Base-by-base conservation (phyloP, 1,140 invertebrate species). In the Stegodyphus mimosarum region DNA sequence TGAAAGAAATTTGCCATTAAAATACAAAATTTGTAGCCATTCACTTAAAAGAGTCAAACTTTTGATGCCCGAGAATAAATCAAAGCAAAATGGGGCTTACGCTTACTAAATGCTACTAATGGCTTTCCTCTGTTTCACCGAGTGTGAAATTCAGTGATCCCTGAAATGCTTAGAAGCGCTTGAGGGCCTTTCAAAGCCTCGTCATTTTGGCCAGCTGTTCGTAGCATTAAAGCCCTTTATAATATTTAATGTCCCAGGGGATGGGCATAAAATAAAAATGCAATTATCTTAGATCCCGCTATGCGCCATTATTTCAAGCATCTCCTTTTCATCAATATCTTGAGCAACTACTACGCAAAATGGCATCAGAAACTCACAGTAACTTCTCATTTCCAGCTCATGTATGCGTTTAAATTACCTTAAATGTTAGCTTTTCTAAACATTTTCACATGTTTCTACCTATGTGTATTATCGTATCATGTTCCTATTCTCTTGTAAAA, bases 111-210 rank as follows among this genome's bases (percentile, higher is more conserved):
- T 83, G 71, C 70, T 63, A 74, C 80, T 83, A 83, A 83, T 83
- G 80, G 80, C 18, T 83, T 83, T 83, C 63, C 71, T 74, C 80
- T 83, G 80, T 83, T 83, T 83, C 71, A 52, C 53, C 55, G 33
- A 74, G 80, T 83, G 80, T 74, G 80, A 83, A 83, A 83, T 83
- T 83, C 80, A 63, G 80, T 72, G 80, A 83, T 74, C 80, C 80
- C 60, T 83, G 71, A 74, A 74, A 83, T 83, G 70, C 70, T 13
- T 60, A 17, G 80, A 67, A 83, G 70, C 53, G 71, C 80, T 67
- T 33, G 60, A 83, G 71, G 80, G 18, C 72, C 60, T 83, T 83
- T 83, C 80, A 83, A 81, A 83, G 72, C 52, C 71, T 83, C 80
- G 80, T 83, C 80, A 83, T 83, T 83, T 66, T 63, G 63, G 60